Base-by-base conservation (phyloP, 1,140 invertebrate genomes). In the Drosophila erecta region DNA sequence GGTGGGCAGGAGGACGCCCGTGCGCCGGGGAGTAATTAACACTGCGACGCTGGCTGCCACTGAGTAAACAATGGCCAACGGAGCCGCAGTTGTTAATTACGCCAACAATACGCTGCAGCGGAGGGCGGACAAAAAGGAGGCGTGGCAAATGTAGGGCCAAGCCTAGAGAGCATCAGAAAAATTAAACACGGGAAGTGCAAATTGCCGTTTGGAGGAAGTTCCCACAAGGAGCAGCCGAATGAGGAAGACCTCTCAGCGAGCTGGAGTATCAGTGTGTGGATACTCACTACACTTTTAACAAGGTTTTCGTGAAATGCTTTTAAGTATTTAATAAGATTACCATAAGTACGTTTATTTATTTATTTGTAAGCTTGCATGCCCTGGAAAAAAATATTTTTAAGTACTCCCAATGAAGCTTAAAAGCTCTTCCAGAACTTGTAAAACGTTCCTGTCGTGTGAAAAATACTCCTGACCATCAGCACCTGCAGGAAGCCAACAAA, bases 401-500 rank as follows among this genome's bases (percentile, higher is more conserved):
- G 20, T 15, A 11, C 4, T 1, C 10, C 10, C 4, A 10, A 43
- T 3, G 0, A n/a, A 10, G 27, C n/a, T 14, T 40, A 76, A 51
- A 76, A 76, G 1, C 41, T 83, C 73, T 93, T 92, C 93, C 94
- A 94, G 11, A 95, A 80, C 60, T 90, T 90, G 58, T 94, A 92
- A 4, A 94, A 74, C 50, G 91, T 91, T 12, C 94, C 95, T 27
- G 93, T 93, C 22, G 95, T 94, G 76, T 95, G 94, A 91, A 96
- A 96, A 40, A 96, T 93, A 91, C 94, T 95, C 40, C 94, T 92
- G 38, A 96, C 93, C 93, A 96, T 94, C 12, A 95, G 60, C 10
- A 95, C 94, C 92, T 96, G 95, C 44, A 95, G 89, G 17, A 94
- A 55, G 4, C 95, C 95, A 3, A 97, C 95, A 8, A 93, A 27